Evolutionary conservation across 1,140 invertebrate genomes (phyloP), one percentile per base, ranked within the genome.

Genomic region (Cydia amplana): DNA sequence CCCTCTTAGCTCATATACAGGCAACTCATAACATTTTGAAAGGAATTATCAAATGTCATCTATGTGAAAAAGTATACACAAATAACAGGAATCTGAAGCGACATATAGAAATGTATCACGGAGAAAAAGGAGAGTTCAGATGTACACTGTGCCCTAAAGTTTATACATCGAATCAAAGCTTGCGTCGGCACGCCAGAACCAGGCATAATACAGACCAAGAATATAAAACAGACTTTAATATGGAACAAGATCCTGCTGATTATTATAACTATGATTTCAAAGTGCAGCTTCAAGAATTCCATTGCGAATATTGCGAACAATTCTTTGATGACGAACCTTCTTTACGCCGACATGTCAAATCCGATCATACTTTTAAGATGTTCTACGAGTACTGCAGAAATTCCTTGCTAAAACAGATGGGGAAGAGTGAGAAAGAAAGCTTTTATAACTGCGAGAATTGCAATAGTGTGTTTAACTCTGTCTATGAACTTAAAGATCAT

Each of bases 311-410:
- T 6, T 90, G 90, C 36, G 73, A 80, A 2, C 77, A 77, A 4
- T 49, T 9, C 2, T 91, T 83, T 23, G 75, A 77, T 9, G 75
- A 82, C 14, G 88, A 90, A 70, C 18, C 78, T 0, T 20, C 40
- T 9, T 77, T 91, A 36, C 77, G 90, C 7, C 79, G 81, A n/a
- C 90, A 91, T 55, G 78, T 90, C 0, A 90, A 88, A 81, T 67
- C 25, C 0, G 80, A 85, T 0, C 90, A 91, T 74, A 78, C 84
- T 0, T 91, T 91, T 16, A 79, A 89, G 76, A 74, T 77, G 0
- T 91, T 91, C 28, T 91, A 91, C 49, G 79, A 82, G 9, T 90
- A 90, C 46, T 91, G 90, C 74, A 87, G 80, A 74, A 82, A 79
- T 32, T 82, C 82, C 0, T 55, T 90, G 0, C 1, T 86, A 2